Evolutionary conservation across 2,113 vertebrate species (phyloP).

Genomic region (Crypturellus undulatus): DNA sequence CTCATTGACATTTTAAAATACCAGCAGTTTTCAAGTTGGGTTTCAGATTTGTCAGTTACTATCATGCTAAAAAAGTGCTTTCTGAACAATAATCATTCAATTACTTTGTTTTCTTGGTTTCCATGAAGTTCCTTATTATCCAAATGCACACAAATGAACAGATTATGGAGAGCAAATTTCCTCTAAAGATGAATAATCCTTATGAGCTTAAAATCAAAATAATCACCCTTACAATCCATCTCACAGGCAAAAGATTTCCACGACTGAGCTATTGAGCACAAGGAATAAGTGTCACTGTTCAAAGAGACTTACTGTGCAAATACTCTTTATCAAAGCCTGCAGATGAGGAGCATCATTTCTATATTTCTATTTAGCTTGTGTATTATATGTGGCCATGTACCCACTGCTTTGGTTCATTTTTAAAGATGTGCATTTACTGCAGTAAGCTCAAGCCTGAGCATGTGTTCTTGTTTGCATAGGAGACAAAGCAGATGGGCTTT

Average conservation of each 20-base stretch:
- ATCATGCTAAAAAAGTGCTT: neutral
- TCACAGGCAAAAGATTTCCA: neutral
- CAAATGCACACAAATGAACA: neutral
- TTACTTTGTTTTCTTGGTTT: neutral
- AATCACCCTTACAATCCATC: neutral
- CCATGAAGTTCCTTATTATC: neutral
- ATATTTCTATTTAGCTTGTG: neutral
- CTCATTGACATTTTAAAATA: neutral
- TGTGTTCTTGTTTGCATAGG: neutral
- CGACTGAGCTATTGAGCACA: neutral
- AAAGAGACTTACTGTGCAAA: neutral
- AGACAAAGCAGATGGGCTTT: neutral
- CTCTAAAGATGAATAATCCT: neutral
- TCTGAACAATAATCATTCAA: neutral
- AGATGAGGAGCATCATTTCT: neutral
- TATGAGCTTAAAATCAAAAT: neutral
- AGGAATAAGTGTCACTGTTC: neutral
- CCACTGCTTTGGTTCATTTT: neutral
- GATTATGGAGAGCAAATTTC: neutral
- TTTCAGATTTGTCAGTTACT: neutral
- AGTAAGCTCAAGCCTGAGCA: neutral
- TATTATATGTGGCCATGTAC: rapidly evolving
- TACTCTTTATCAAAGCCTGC: neutral
- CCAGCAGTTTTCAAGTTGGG: rapidly evolving
- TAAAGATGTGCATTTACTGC: neutral